A percentile compares a stretch with the other conserved stretches of the same genome.
Conservation (phyloP, 2,113 vertebrate species). For the human (Homo sapiens) region GRCh38 chr16:72817501-72818000, state of each 20-base stretch:
- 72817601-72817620: neutral
- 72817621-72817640: neutral
- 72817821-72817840: constrained; percentile 51
- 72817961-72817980: constrained; percentile 99
- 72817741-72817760: neutral
- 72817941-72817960: constrained; percentile 96
- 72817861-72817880: constrained; percentile 80
- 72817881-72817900: constrained; percentile 87
- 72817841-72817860: constrained; percentile 36
- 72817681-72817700: neutral
- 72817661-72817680: neutral
- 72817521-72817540: neutral
- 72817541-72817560: neutral
- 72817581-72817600: neutral
- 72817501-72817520: neutral
- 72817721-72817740: neutral
- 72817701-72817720: neutral
- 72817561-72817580: neutral
- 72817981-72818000: constrained; percentile 96
- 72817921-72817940: constrained; percentile 88
- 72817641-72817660: neutral
- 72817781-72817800: neutral
- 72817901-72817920: constrained; percentile 88
- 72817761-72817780: neutral
- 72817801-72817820: neutral